Percentiles rank a stretch among this genome's conserved stretches.
Conservation (phyloP, 2,113 vertebrate species). For the Syrrhaptes paradoxus region DNA sequence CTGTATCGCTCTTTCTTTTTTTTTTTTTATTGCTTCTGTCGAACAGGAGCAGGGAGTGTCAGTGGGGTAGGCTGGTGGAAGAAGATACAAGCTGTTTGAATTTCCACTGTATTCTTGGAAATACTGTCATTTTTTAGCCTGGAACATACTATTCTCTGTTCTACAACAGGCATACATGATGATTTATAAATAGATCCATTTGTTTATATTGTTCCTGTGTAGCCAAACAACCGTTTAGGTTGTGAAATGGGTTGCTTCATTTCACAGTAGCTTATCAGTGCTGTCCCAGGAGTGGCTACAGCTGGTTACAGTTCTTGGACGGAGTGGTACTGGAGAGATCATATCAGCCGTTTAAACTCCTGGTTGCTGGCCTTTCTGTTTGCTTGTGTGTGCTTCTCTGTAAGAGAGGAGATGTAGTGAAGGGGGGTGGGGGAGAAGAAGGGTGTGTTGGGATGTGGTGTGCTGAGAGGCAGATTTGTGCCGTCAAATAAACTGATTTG, state of each 20-base stretch:
- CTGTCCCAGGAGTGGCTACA: neutral
- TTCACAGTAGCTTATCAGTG: neutral
- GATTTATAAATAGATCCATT: neutral
- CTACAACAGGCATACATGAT: neutral
- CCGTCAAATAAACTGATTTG: neutral
- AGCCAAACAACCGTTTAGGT: neutral
- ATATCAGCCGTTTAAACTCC: neutral
- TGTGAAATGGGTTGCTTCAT: slow-evolving; percentile 8
- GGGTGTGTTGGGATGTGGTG: neutral
- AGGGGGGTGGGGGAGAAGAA: neutral
- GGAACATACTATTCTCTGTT: neutral
- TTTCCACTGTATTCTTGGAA: neutral
- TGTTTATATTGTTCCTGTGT: neutral
- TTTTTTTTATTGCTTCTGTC: neutral
- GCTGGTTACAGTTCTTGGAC: neutral
- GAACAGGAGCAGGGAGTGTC: neutral
- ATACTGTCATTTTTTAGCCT: neutral
- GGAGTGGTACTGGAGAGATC: neutral
- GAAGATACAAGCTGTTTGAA: neutral
- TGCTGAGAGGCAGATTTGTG: neutral
- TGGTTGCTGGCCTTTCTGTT: neutral
- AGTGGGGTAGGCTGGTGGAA: neutral
- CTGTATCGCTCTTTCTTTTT: no score
- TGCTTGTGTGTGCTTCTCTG: neutral
- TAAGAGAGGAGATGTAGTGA: no score